Evolutionary conservation across 2,113 vertebrate genomes (phyloP).

Genomic region (Rhineura floridana): DNA sequence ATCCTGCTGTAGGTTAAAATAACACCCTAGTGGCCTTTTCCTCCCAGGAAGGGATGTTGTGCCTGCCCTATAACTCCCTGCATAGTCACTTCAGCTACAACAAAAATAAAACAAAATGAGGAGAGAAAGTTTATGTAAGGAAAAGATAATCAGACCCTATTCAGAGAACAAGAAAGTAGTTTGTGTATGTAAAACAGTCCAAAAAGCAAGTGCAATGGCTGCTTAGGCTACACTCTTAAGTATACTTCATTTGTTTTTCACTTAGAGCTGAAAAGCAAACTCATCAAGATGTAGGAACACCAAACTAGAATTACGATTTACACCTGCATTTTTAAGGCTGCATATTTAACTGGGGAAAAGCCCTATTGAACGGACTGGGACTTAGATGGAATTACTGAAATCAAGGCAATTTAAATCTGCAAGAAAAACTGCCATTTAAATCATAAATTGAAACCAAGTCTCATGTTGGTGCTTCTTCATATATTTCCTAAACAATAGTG

Average conservation of each 20-base stretch:
- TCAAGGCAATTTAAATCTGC: not conserved
- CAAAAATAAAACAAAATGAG: conserved; percentile 31
- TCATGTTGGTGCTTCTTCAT: not conserved
- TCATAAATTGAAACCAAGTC: not conserved
- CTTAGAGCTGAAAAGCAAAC: not conserved
- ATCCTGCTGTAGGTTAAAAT: conserved; percentile 30
- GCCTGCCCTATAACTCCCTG: conserved; percentile 30
- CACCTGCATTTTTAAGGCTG: not conserved
- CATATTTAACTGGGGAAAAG: not conserved
- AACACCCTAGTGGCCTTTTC: conserved; percentile 25
- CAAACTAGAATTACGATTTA: conserved; percentile 42
- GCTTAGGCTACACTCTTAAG: not conserved
- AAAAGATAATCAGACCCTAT: conserved; percentile 45
- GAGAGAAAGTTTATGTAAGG: conserved; percentile 38
- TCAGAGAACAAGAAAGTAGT: conserved; percentile 32
- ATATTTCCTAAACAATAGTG: not conserved
- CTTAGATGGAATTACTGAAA: not conserved
- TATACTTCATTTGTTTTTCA: not conserved
- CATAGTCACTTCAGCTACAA: conserved; percentile 25
- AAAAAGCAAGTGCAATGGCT: conserved; percentile 45
- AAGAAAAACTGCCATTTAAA: not conserved
- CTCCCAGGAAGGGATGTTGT: conserved; percentile 35
- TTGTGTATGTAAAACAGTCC: conserved; percentile 30
- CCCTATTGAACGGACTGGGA: not conserved
- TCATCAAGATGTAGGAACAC: not conserved